Base-by-base conservation (phyloP, 2,113 vertebrate genomes). In the Meles meles region DNA sequence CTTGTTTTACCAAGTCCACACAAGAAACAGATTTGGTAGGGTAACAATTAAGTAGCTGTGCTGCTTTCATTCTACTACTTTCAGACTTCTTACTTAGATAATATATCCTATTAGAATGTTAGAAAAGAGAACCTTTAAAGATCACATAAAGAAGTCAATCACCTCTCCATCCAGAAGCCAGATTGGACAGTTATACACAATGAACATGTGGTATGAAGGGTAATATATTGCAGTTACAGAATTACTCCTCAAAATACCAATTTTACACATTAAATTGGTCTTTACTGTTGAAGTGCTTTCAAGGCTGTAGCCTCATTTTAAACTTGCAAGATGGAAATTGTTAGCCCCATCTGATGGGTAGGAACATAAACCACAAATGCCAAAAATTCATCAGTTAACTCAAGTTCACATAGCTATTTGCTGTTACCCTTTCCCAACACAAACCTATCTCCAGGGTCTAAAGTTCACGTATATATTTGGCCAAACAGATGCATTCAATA, bases 71-170 rank as follows among this genome's bases (percentile, higher is more conserved):
- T 76, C 74, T 29, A 29, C 27, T 44, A 72, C 17, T 71, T 61
- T 63, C 63, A 55, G n/a, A 67, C 14, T 63, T 84, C 67, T 85
- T 80, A 74, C 29, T n/a, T 86, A 80, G 17, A 27, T 59, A 71
- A 61, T 15, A 61, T 61, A 71, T 29, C 79, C 59, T 59, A 65
- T 49, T 71, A 44, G 69, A 74, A 55, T 90, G 23, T 11, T 63
- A 47, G n/a, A 79, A 79, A 90, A 93, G 42, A 96, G n/a, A 93
- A 80, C 29, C 72, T 71, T 90, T 93, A 86, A 94, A 86, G 52
- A 85, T 29, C 13, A 77, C 25, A 17, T 44, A 90, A 61, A 93
- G 72, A 90, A 23, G 67, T 59, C 52, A 96, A 86, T 90, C 31
- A 86, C 27, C 37, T 52, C 18, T 29, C 25, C 57, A 76, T 37